Evolutionary conservation across 2,113 vertebrate genomes (phyloP).

Genomic region (Podiceps cristatus): DNA sequence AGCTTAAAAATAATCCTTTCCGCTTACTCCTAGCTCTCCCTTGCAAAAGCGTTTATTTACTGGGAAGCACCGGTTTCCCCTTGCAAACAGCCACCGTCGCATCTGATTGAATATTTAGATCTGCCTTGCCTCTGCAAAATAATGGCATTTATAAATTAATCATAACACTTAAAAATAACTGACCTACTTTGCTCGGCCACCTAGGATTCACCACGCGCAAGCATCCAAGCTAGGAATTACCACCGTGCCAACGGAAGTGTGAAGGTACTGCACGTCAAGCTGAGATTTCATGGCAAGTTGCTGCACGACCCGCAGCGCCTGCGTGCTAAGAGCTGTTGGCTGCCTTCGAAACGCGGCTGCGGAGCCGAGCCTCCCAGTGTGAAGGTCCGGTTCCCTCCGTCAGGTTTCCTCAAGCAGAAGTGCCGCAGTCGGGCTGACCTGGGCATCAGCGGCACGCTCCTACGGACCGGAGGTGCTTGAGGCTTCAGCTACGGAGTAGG

Average conservation of each 20-base stretch:
- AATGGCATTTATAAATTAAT: slow-evolving; percentile 43
- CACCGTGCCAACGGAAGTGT: background rate
- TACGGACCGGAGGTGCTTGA: rapidly evolving
- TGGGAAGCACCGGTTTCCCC: background rate
- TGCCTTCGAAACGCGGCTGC: rapidly evolving
- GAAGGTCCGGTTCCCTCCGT: background rate
- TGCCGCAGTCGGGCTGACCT: rapidly evolving
- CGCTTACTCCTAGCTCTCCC: background rate
- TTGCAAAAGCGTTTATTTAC: background rate
- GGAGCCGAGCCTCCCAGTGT: background rate
- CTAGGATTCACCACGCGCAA: background rate
- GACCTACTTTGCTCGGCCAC: slow-evolving; percentile 13
- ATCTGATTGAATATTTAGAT: background rate
- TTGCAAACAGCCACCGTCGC: background rate
- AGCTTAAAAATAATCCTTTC: background rate
- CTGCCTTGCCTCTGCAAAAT: background rate
- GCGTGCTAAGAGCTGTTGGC: background rate
- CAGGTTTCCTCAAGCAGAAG: background rate
- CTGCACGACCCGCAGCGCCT: rapidly evolving
- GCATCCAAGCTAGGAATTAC: background rate
- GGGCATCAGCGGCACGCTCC: rapidly evolving
- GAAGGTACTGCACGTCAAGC: background rate
- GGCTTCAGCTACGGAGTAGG: background rate
- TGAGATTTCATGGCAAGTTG: background rate
- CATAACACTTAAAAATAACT: background rate